Evolutionary conservation across 2,113 vertebrate species (phyloP), one percentile per base, ranked within the genome.

Genomic region (Cranoglanis bouderius): DNA sequence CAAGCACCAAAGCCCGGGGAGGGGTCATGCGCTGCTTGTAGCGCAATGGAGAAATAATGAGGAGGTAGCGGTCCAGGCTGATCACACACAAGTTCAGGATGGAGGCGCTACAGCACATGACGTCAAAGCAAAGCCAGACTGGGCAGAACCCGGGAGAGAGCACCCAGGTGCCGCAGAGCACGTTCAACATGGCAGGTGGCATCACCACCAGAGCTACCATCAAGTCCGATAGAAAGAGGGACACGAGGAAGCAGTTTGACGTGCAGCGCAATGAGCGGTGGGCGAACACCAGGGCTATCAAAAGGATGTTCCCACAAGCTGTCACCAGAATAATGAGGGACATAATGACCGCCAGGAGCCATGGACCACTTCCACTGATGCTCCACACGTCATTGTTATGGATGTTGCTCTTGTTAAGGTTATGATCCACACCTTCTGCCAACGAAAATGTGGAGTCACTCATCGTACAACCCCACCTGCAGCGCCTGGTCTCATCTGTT

Each of bases 91-190:
- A 96, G 96, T 99, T 99, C 89, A 99, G 97, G 92, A 99, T 99
- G 94, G 98, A 99, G 8, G 98, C 98, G 2, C 98, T 99, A 94
- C 98, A 99, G 95, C 98, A 99, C 98, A 99, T 99, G 90, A 99
- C 97, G 0, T 99, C 98, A 0, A 99, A 99, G 94, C 97, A 97
- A 82, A 96, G 96, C 98, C 98, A 99, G 88, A 99, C 94, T 0
- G 96, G 97, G 93, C 98, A 99, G 90, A 99, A 97, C 77, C 94
- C 93, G 0, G 95, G 95, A 90, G 94, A 96, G 91, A 99, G 94
- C 93, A 98, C 96, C 98, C 98, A 99, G 91, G 94, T 95, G 9
- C 98, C 98, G 0, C 97, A 98, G 74, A 99, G 95, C 86, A 97
- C 96, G 26, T 99, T 99, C 81, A 99, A 95, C 97, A 99, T 98